Evolutionary conservation across 2,113 vertebrate species (phyloP), one percentile per base, ranked within the genome.

Genomic region (Neoarius graeffei): DNA sequence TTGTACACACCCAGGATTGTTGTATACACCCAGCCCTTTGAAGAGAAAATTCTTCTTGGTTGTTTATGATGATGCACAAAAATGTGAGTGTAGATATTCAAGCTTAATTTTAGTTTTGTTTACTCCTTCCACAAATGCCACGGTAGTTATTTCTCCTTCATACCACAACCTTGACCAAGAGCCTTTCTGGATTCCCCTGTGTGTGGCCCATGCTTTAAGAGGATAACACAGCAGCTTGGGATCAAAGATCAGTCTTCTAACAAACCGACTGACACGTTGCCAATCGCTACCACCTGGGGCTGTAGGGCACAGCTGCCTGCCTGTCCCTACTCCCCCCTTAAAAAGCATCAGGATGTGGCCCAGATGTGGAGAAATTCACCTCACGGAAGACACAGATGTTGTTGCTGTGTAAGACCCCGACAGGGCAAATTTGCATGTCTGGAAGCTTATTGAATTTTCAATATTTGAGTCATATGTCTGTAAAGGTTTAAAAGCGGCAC

Each of bases 341-440:
- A 86, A 79, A 79, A 91, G 90, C 93, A 92, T 92, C 86, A 84
- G 90, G 92, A 92, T 89, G 66, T 60, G 7, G 85, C 90, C 92
- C 94, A 95, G 93, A 95, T 95, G 93, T 91, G 89, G 74, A 91
- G 89, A 76, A 67, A 84, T 90, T 88, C 91, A 89, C 94, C 91
- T 94, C 95, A 95, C 92, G 94, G 92, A 93, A 95, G 90, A 89
- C 91, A 85, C 94, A 94, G 93, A 94, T 95, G 95, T 93, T 94
- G 91, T 87, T 91, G 89, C 56, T 91, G 83, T 88, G 81, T 52
- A 13, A 77, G 92, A 79, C 88, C 90, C 88, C 91, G 91, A 86
- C 93, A 91, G 84, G 90, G 85, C 89, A 86, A 89, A 86, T 30
- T 76, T 74, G 86, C 90, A 89, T 91, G 92, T 93, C 88, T 91